These are phyloP conservation scores for Drosophila baimaii DNA, from an alignment of 1,140 invertebrate species.

Conservation along the genomic window DNA sequence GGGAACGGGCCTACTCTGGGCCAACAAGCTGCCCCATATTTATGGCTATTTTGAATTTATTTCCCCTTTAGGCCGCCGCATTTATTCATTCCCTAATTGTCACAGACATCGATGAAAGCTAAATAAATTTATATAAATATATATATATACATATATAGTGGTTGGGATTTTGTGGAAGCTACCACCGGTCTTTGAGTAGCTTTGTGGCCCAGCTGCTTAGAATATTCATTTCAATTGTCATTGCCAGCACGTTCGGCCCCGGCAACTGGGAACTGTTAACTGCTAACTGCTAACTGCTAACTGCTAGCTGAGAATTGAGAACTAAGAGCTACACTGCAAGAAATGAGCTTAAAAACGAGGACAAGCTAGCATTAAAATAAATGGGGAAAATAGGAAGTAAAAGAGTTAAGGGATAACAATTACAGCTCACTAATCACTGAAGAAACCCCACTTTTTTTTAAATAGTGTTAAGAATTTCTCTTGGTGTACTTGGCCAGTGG, in stretches of 20 bases:
- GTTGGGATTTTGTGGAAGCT: not conserved
- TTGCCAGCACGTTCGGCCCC: constrained; percentile 53
- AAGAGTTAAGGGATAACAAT: too few relatives aligned
- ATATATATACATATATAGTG: not conserved
- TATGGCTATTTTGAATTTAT: constrained; percentile 8
- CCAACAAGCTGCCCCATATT: constrained; percentile 23
- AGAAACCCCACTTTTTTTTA: too few relatives aligned
- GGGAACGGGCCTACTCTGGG: too few relatives aligned
- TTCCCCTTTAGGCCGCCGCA: not conserved
- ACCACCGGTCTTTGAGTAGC: constrained; percentile 16
- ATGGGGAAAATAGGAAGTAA: too few relatives aligned
- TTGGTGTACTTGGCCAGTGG: too few relatives aligned
- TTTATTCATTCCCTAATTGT: constrained; percentile 13
- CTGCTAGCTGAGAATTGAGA: constrained; percentile 20
- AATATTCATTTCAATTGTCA: constrained; percentile 60
- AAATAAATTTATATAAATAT: not conserved
- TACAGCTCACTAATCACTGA: too few relatives aligned
- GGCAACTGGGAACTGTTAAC: constrained; percentile 39
- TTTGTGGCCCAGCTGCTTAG: constrained; percentile 44
- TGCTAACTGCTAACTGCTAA: constrained; percentile 47
- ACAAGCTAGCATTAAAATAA: too few relatives aligned
- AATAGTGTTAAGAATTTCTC: too few relatives aligned
- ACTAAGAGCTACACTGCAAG: not conserved
- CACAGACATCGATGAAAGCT: constrained; percentile 10
- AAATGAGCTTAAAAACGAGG: too few relatives aligned